A percentile compares a stretch with the other conserved stretches of the same genome.
Conservation (phyloP, 2,113 vertebrate genomes). For the Thalassarche chlororhynchos region DNA sequence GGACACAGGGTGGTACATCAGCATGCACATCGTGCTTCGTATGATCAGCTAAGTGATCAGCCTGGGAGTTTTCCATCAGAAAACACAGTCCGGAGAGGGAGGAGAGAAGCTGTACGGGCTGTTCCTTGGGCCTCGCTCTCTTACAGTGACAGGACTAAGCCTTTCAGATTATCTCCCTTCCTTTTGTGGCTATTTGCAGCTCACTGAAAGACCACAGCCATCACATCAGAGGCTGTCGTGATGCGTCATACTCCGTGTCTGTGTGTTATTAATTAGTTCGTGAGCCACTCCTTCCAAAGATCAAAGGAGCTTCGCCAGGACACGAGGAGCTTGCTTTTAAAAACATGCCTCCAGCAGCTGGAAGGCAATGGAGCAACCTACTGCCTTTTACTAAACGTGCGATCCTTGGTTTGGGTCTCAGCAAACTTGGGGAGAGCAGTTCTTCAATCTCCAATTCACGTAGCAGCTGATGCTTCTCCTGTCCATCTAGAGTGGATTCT, state of each 20-base stretch:
- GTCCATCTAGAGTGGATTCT: background rate
- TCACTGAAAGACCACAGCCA: background rate
- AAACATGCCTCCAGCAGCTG: constrained; percentile 14
- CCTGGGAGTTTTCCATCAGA: background rate
- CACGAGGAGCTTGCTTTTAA: background rate
- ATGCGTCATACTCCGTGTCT: background rate
- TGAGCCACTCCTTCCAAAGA: background rate
- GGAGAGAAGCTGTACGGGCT: background rate
- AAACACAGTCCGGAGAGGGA: background rate
- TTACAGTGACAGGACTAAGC: background rate
- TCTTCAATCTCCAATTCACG: fast-evolving
- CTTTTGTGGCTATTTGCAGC: background rate
- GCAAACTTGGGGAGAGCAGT: fast-evolving
- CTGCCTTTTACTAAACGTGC: background rate
- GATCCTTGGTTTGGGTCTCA: background rate
- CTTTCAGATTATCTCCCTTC: background rate
- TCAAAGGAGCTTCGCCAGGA: background rate
- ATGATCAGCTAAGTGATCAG: fast-evolving
- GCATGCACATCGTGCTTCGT: background rate
- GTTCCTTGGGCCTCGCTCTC: too few species aligned
- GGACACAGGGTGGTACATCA: background rate
- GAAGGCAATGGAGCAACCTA: background rate
- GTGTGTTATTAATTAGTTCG: background rate
- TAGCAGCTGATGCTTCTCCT: background rate
- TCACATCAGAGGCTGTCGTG: background rate